Percentiles rank a stretch among this genome's conserved stretches.
phyloP scores from a whole-genome alignment of 1,140 invertebrate species.

The Oedothorax gibbosus region DNA sequence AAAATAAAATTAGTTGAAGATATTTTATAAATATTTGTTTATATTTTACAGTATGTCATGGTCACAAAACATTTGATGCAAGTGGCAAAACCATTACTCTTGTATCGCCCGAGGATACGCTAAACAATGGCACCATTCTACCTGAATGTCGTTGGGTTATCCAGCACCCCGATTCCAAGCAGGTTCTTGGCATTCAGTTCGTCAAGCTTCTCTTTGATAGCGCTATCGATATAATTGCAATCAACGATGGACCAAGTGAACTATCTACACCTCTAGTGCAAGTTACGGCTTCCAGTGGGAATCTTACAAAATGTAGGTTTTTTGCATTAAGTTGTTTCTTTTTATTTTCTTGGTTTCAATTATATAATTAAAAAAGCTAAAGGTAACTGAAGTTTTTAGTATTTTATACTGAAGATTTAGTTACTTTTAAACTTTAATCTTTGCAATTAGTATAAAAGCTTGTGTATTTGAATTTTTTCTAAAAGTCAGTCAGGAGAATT shows the following conservation, averaged over 20 bases:
- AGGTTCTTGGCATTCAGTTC: conserved; percentile 8
- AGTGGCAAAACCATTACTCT: not conserved
- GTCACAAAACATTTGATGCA: not conserved
- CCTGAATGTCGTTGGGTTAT: conserved; percentile 25
- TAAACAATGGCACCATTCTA: conserved; percentile 20
- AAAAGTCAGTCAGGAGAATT: too few species aligned
- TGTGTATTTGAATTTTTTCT: too few species aligned
- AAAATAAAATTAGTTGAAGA: not conserved
- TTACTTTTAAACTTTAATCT: too few species aligned
- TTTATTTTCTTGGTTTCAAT: too few species aligned
- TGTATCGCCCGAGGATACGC: conserved; percentile 3
- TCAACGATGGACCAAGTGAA: conserved; percentile 33
- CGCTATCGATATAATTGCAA: conserved; percentile 25
- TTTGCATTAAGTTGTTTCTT: too few species aligned
- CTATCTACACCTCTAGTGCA: conserved; percentile 32
- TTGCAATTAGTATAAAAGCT: too few species aligned
- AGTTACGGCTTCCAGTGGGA: conserved; percentile 23
- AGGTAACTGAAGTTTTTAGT: too few species aligned
- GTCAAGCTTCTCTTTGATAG: conserved; percentile 1
- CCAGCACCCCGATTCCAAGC: not conserved
- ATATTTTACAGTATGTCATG: conserved; percentile 27
- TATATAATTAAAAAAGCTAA: too few species aligned
- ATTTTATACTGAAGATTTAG: too few species aligned
- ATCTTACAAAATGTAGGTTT: conserved; percentile 23
- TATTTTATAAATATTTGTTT: conserved; percentile 1